These are phyloP conservation scores for Hemichromis elongatus DNA, from an alignment of 2,113 vertebrate species.

Conservation along the genomic window DNA sequence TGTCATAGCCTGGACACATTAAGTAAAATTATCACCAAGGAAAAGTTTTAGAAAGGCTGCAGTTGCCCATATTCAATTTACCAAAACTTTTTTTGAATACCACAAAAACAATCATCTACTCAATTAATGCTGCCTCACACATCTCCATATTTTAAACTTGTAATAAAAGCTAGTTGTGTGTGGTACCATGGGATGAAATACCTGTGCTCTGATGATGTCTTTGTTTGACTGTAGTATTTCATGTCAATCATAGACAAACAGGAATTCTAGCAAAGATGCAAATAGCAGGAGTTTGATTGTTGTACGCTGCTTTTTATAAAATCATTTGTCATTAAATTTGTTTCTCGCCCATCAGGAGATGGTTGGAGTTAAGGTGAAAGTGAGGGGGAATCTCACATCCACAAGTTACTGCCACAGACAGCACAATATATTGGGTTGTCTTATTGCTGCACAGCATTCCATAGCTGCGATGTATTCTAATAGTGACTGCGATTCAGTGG, in stretches of 20 bases:
- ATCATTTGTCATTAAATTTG: not conserved
- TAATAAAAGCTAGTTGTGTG: not conserved
- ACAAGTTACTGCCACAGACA: not conserved
- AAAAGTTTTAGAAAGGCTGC: not conserved
- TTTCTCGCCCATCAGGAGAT: not conserved
- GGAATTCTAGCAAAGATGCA: not conserved
- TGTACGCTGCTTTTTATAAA: not conserved
- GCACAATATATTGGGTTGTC: not conserved
- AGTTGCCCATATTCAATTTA: not conserved
- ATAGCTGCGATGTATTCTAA: not conserved
- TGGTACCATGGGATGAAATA: not conserved
- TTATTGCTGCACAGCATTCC: not conserved
- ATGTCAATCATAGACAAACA: not conserved
- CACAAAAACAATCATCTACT: not conserved
- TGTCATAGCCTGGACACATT: constrained; percentile 5
- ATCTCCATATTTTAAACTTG: not conserved
- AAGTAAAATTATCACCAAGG: not conserved
- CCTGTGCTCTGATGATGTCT: not conserved
- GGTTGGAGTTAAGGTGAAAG: not conserved
- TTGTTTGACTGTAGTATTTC: not conserved
- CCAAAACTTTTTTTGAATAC: not conserved
- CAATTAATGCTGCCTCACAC: not conserved
- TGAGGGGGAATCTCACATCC: not conserved
- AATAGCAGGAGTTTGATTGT: not conserved
- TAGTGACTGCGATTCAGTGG: not conserved